A percentile compares a stretch with the other conserved stretches of the same genome.
Conservation (phyloP, 2,113 vertebrate genomes). For the Hoplias malabaricus region DNA sequence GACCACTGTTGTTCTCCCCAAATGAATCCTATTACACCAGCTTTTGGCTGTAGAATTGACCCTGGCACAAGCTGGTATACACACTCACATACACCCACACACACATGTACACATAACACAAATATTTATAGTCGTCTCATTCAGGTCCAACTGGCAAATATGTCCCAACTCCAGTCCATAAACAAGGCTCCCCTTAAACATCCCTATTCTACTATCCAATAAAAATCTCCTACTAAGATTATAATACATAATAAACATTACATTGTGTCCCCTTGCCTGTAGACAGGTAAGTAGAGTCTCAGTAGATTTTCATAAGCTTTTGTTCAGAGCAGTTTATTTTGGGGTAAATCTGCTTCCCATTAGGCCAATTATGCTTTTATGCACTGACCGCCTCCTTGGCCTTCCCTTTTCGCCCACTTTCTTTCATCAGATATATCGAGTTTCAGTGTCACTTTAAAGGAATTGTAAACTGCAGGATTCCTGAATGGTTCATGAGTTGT, state of each 20-base stretch:
- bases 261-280: not conserved
- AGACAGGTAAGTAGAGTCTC: not conserved
- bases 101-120: constrained; percentile 3
- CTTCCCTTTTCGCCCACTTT: not conserved
- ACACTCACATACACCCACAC: constrained; percentile 16
- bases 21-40: constrained; percentile 43
- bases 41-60: constrained; percentile 35
- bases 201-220: not conserved
- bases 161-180: constrained; percentile 25
- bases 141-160: constrained; percentile 41
- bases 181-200: constrained; percentile 6
- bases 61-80: constrained; percentile 30
- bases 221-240: not conserved
- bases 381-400: not conserved
- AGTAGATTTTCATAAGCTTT: constrained; percentile 3
- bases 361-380: not conserved
- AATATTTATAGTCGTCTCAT: constrained; percentile 20
- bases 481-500: not conserved
- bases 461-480: not conserved
- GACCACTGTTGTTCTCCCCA: constrained; percentile 44
- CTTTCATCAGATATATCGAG: not conserved
- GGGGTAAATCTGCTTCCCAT: not conserved
- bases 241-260: not conserved
- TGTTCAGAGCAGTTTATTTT: not conserved
- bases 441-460: not conserved